Conservation (phyloP, 2,797 vertebrate species). For the Paramormyrops hopkinsi region DNA sequence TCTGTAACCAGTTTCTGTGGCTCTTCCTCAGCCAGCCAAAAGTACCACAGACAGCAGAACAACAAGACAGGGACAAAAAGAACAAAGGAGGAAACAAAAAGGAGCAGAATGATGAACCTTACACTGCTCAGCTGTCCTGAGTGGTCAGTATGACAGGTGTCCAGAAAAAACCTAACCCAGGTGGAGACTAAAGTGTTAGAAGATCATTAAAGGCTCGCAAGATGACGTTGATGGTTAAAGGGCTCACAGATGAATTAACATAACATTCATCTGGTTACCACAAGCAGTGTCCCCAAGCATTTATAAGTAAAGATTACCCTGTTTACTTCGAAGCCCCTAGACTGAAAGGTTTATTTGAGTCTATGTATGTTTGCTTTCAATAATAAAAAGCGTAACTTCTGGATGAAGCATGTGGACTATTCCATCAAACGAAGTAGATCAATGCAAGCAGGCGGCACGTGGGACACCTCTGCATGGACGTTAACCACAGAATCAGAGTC, state of each 20-base stretch:
- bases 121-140: background rate
- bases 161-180: background rate
- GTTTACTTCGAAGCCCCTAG: background rate
- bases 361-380: background rate
- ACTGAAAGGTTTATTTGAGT: background rate
- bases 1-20: background rate
- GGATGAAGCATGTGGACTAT: background rate
- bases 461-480: background rate
- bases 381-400: background rate
- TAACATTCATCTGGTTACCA: background rate
- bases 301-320: background rate
- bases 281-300: background rate
- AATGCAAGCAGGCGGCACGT: background rate
- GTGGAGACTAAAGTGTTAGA: background rate
- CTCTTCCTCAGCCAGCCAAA: background rate
- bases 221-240: background rate
- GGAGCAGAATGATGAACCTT: background rate
- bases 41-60: background rate
- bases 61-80: background rate
- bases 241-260: background rate
- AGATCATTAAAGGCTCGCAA: background rate
- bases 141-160: background rate
- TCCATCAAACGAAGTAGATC: background rate
- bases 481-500: background rate
- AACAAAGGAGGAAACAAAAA: background rate